phyloP scores from a whole-genome alignment of 2,797 vertebrate species.

The Betta splendens region DNA sequence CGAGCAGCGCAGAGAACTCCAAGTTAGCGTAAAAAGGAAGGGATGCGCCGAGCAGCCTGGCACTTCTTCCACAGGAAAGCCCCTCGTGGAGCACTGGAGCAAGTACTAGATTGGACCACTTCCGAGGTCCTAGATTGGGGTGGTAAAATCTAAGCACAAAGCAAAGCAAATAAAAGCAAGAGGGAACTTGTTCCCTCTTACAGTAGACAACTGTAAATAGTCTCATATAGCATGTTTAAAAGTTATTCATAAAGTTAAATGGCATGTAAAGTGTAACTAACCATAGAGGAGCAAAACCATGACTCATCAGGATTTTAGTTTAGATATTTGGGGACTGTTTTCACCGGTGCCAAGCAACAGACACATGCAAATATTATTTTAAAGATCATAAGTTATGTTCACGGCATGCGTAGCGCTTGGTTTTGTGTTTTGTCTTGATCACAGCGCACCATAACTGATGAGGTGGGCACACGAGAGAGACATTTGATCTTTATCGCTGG shows the following conservation, averaged over 20 bases:
- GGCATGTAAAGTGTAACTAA: conserved; percentile 31
- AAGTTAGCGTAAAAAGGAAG: conserved; percentile 27
- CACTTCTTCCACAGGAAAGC: conserved; percentile 41
- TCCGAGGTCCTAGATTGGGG: conserved; percentile 6
- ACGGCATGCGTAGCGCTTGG: conserved; percentile 12
- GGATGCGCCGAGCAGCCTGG: conserved; percentile 29
- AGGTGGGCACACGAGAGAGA: conserved; percentile 15
- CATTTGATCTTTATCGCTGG: conserved; percentile 34
- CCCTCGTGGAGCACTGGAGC: no score
- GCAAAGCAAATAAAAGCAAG: conserved; percentile 17
- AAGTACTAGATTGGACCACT: no score
- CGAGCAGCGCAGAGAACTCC: conserved; percentile 18
- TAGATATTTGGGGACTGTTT: conserved; percentile 27
- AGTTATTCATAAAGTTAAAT: conserved; percentile 51
- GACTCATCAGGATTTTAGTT: conserved; percentile 7
- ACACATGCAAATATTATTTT: conserved; percentile 20
- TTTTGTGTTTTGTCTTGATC: conserved; percentile 7
- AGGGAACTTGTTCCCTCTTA: conserved; percentile 21
- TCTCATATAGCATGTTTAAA: conserved; percentile 16
- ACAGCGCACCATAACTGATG: conserved; percentile 13
- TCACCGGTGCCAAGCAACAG: conserved; percentile 37
- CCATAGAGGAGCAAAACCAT: conserved; percentile 4
- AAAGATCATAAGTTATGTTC: conserved; percentile 19
- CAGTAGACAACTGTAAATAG: conserved; percentile 19
- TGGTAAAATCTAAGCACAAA: neutral